phyloP scores from a whole-genome alignment of 1,140 invertebrate species.

The Drosophila arizonae region DNA sequence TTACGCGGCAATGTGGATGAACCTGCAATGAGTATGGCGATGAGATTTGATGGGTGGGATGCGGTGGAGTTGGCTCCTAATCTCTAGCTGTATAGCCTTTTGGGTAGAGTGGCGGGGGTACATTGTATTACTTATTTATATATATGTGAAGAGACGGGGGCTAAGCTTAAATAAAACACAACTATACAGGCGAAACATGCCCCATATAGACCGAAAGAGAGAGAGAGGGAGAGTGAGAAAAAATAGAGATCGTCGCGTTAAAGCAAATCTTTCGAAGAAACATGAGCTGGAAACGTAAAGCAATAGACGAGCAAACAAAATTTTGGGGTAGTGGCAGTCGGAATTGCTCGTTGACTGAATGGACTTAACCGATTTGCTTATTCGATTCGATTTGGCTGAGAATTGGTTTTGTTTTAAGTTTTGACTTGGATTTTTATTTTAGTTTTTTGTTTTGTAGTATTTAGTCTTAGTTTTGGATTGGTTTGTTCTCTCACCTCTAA shows the following conservation, averaged over 20 bases:
- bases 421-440: conserved; percentile 36
- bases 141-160: conserved; percentile 4
- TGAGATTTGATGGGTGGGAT: conserved; percentile 79
- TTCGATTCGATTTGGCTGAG: conserved; percentile 6
- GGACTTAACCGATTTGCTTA: conserved; percentile 22
- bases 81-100: conserved; percentile 20
- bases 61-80: conserved; percentile 67
- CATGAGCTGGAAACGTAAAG: conserved; percentile 2
- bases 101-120: conserved; percentile 19
- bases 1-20: conserved; percentile 92
- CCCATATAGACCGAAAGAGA: background rate
- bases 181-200: background rate
- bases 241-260: background rate
- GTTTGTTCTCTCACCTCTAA: conserved; percentile 84
- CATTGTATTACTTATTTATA: conserved; percentile 2
- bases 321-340: background rate
- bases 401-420: conserved; percentile 21
- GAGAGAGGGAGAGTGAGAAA: background rate
- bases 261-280: conserved; percentile 1
- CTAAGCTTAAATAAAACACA: conserved; percentile 10
- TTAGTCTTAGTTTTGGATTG: conserved; percentile 31
- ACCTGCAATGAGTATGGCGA: conserved; percentile 84
- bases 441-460: conserved; percentile 1
- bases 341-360: background rate
- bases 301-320: conserved; percentile 1